Evolutionary conservation across 2,888 invertebrate species (phyloP), one percentile per base, ranked within the genome.

Genomic region (Pterobdella sp.): DNA sequence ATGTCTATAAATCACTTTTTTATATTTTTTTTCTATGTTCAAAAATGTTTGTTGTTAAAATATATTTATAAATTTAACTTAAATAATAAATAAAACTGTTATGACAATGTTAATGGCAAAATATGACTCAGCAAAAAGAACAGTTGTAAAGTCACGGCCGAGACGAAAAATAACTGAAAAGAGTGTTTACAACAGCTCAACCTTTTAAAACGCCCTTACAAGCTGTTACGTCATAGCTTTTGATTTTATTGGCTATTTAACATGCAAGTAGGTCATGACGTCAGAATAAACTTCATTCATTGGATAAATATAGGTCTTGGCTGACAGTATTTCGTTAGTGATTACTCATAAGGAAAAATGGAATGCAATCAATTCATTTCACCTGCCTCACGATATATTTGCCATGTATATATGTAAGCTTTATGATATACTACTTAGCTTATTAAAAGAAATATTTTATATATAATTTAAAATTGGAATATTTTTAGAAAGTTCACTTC

Each of bases 201-300:
- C 52, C 71, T 56, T 35, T 56, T 63, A 71, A 35, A 56, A 71
- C 71, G 71, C 63, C 71, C 63, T 63, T 71, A 29, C 37, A 49
- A 32, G 56, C 63, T 35, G 63, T 71, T 52, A 71, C 71, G 71
- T 71, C 60, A 71, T 71, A 34, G 63, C 36, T 18, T 36, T 35
- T 60, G n/a, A 56, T 63, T 35, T 56, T 22, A 52, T 68, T 68
- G 71, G 34, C 35, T 14, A 31, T 34, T 34, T 3, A 2, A 26
- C 22, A 35, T 52, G 35, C 60, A 60, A 71, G 60, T 63, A 63
- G 71, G 71, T 71, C 36, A 52, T 71, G 71, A 71, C 71, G 71
- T 71, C 71, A 71, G 71, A 52, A 32, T 4, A 71, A 34, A 56
- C 29, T 35, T 22, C 18, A 34, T 29, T 32, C 18, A 71, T 71